These are phyloP conservation scores for Lophius piscatorius DNA, from an alignment of 2,113 vertebrate genomes.

Conservation along the genomic window DNA sequence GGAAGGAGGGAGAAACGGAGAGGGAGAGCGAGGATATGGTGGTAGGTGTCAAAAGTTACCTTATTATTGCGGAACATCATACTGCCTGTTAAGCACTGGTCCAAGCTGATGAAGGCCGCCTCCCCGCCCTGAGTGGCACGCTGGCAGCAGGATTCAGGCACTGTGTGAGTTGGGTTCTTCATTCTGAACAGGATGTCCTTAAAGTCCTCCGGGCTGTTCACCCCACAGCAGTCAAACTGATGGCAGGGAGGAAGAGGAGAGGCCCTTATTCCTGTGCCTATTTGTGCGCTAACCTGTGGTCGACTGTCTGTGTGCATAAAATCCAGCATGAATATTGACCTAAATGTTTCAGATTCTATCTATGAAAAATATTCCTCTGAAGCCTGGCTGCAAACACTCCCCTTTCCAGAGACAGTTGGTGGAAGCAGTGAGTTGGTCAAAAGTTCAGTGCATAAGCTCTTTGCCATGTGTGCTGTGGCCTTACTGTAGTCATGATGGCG, in stretches of 20 bases:
- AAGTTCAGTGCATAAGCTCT: conserved; percentile 23
- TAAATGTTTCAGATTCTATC: conserved; percentile 53
- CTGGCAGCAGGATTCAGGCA: conserved; percentile 90
- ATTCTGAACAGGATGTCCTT: conserved; percentile 79
- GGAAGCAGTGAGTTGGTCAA: conserved; percentile 16
- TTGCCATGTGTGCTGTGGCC: conserved; percentile 56
- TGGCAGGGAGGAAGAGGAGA: conserved; percentile 33
- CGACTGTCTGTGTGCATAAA: conserved; percentile 24
- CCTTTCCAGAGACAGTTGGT: conserved; percentile 21
- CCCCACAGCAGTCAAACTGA: conserved; percentile 95
- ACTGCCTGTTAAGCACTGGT: conserved; percentile 84
- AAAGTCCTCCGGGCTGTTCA: conserved; percentile 94
- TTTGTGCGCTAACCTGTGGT: conserved; percentile 55
- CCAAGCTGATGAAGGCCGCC: conserved; percentile 75
- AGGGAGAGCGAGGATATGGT: conserved; percentile 15
- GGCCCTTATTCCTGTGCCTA: conserved; percentile 30
- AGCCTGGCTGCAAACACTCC: conserved; percentile 14
- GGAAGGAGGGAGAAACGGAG: conserved; percentile 29
- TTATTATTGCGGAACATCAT: conserved; percentile 89
- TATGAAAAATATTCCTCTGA: conserved; percentile 46
- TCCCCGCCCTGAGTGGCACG: conserved; percentile 81
- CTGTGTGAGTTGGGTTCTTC: conserved; percentile 68
- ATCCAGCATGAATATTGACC: conserved; percentile 65
- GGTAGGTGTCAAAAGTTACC: conserved; percentile 77
- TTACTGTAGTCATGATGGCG: conserved; percentile 94